Evolutionary conservation across 2,113 vertebrate species (phyloP).

Genomic region (Otis tarda): DNA sequence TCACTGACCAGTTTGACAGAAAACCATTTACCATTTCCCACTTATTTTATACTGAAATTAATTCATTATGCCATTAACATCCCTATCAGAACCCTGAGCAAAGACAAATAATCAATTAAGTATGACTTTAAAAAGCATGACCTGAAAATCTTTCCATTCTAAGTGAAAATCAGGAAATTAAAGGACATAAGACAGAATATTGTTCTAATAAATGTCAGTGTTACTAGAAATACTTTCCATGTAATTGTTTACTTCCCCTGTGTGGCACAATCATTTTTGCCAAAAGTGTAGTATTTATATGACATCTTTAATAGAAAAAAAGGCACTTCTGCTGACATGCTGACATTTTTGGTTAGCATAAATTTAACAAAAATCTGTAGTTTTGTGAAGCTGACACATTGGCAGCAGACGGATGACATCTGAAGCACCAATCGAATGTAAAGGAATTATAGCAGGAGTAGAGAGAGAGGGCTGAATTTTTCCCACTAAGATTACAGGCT

Average conservation of each 20-base stretch:
- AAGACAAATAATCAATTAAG: background rate
- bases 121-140: background rate
- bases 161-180: background rate
- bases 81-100: background rate
- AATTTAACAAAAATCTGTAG: constrained; percentile 5
- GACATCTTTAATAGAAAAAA: background rate
- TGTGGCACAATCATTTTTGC: background rate
- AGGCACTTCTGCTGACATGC: background rate
- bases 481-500: constrained; percentile 51
- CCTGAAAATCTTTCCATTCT: background rate
- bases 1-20: background rate
- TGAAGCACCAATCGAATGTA: constrained; percentile 2
- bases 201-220: background rate
- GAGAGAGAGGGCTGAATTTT: background rate
- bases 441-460: constrained; percentile 4
- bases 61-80: background rate
- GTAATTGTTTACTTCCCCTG: background rate
- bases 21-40: background rate
- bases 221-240: background rate
- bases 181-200: background rate
- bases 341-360: background rate
- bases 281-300: background rate
- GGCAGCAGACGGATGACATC: constrained; percentile 32
- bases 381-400: background rate
- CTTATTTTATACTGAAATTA: background rate